A percentile compares a stretch with the other conserved stretches of the same genome.
These are phyloP conservation scores for Lordiphosa fenestrarum DNA, from an alignment of 2,888 invertebrate genomes.

Conservation along the genomic window DNA sequence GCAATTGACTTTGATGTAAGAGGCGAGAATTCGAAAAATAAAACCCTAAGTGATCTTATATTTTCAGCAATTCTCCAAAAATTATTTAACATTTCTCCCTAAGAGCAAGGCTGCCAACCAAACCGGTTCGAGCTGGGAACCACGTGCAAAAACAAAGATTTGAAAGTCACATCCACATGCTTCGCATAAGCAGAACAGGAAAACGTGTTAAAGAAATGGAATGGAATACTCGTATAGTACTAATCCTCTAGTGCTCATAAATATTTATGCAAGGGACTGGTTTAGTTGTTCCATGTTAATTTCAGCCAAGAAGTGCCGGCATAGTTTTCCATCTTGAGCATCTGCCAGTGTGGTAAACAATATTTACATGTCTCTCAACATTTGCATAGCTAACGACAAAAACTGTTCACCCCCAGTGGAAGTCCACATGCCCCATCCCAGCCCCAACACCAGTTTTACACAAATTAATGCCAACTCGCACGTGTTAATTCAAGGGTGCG, in stretches of 20 bases:
- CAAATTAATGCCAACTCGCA: conserved; percentile 72
- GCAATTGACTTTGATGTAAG: not conserved
- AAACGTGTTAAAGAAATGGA: conserved; percentile 1
- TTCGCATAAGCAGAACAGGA: not conserved
- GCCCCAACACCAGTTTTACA: conserved; percentile 40
- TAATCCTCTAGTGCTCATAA: conserved; percentile 43
- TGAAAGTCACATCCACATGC: not conserved
- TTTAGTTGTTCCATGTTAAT: conserved; percentile 70
- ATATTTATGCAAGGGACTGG: conserved; percentile 59
- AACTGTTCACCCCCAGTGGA: conserved; percentile 34
- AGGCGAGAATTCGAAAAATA: conserved; percentile 2
- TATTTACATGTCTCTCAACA: conserved; percentile 65
- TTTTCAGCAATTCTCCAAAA: not conserved
- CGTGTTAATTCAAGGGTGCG: conserved; percentile 73
- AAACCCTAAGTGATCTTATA: not conserved
- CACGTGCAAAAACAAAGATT: too few relatives aligned
- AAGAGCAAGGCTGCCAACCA: too few relatives aligned
- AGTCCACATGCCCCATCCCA: conserved; percentile 4
- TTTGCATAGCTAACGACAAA: conserved; percentile 73
- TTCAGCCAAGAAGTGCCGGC: conserved; percentile 48
- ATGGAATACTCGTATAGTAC: conserved; percentile 10
- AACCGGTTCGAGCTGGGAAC: too few relatives aligned
- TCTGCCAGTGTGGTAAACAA: conserved; percentile 70
- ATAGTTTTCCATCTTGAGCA: conserved; percentile 60
- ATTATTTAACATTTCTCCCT: too few relatives aligned